Base-by-base conservation (phyloP, 1,140 invertebrate genomes). In the Apis florea region DNA sequence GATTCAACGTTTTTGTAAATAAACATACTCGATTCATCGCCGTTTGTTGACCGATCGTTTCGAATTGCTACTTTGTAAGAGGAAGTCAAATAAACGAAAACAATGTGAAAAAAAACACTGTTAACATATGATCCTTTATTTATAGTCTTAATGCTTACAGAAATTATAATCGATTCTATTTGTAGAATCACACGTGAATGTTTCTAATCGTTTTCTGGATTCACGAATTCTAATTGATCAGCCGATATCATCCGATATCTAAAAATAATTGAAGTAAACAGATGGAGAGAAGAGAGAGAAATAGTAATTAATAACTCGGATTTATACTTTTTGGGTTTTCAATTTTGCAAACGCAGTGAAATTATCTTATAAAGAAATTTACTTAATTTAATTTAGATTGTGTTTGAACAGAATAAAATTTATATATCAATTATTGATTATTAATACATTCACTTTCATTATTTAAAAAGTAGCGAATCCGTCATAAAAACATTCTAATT, bases 101-200 rank as follows among this genome's bases (percentile, higher is more conserved):
- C 0, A 17, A 54, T 15, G 75, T 56, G 75, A 77, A 68, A 40
- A 56, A 19, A 8, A 8, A 6, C 5, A 40, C 4, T 40, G 8
- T n/a, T 17, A 40, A 77, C 13, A 19, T 19, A 61, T 15, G 31
- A 31, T 71, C 47, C 10, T 17, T 13, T 24, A 19, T 19, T 40
- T 40, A 40, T 71, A 53, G 53, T 40, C 19, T 40, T 6, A 1
- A 10, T 19, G 40, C 10, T 73, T 59, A 19, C 54, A 47, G 56
- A 59, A 61, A n/a, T 31, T 73, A 61, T n/a, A 56, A 47, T 73
- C 31, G 56, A 59, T 73, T 73, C 56, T 73, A 59, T 73, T 72
- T 19, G 31, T 19, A 31, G 56, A n/a, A n/a, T 1, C 6, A 8
- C 19, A 40, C 31, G 4, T 40, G 31, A 0, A 15, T 21, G n/a